A percentile compares a stretch with the other conserved stretches of the same genome.
These are phyloP conservation scores for Pseudococcus longispinus DNA, from an alignment of 2,888 invertebrate genomes.

Conservation along the genomic window DNA sequence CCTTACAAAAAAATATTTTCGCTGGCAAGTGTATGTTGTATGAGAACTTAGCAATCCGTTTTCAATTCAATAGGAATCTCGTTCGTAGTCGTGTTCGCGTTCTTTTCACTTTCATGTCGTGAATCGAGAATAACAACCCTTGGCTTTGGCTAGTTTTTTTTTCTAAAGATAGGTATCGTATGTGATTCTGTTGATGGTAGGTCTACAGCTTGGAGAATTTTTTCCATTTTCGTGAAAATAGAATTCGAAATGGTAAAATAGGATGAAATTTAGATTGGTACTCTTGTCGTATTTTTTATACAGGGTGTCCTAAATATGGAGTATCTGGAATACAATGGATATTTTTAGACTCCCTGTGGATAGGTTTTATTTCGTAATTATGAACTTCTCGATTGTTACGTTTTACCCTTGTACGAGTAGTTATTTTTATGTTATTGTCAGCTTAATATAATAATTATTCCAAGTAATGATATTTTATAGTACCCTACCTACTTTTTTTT, in stretches of 20 bases:
- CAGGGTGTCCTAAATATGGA: too few species aligned
- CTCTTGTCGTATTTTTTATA: background rate
- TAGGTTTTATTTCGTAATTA: too few species aligned
- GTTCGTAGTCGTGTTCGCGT: background rate
- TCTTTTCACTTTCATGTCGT: background rate
- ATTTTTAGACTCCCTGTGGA: too few species aligned
- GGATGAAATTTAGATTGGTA: background rate
- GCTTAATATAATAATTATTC: too few species aligned
- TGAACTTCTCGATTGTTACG: too few species aligned
- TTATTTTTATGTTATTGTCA: too few species aligned
- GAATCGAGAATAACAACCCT: background rate
- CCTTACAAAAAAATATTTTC: slow-evolving; percentile 8
- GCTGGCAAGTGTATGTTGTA: background rate
- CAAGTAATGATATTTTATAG: too few species aligned
- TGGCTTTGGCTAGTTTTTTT: background rate
- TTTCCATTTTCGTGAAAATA: background rate
- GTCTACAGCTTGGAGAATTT: background rate
- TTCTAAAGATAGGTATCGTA: background rate
- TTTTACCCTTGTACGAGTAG: too few species aligned
- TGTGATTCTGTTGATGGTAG: background rate
- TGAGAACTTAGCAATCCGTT: background rate
- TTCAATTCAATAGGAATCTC: background rate
- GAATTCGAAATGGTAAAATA: too few species aligned
- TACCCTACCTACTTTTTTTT: too few species aligned
- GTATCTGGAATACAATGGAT: too few species aligned